Conservation (phyloP, 2,888 invertebrate species). For the Argyresthia albistria region DNA sequence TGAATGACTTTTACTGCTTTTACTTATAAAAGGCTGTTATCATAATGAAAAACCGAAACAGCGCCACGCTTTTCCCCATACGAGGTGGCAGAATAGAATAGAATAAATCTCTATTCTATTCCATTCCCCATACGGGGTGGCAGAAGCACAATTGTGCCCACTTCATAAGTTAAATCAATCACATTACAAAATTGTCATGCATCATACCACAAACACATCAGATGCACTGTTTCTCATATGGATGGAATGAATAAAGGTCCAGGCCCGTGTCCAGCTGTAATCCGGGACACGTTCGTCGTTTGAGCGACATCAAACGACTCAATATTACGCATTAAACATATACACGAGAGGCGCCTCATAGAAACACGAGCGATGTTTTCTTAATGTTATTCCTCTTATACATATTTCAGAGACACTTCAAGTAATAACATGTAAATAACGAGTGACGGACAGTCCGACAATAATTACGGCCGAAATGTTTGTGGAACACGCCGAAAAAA, state of each 20-base stretch:
- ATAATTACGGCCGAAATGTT: neutral
- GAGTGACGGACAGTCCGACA: conserved; percentile 11
- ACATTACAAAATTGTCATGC: too few relatives aligned
- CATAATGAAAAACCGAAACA: too few relatives aligned
- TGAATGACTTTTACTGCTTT: too few relatives aligned
- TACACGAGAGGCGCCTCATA: conserved; percentile 29
- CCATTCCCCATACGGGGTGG: too few relatives aligned
- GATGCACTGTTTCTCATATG: too few relatives aligned
- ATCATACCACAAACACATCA: too few relatives aligned
- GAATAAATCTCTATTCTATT: too few relatives aligned
- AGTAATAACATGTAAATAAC: conserved; percentile 55
- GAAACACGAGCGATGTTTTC: conserved; percentile 47
- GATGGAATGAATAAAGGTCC: neutral
- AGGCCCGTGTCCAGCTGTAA: conserved; percentile 21
- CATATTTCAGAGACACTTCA: conserved; percentile 43
- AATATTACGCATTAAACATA: conserved; percentile 60
- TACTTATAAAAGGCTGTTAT: too few relatives aligned
- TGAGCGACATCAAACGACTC: conserved; percentile 43
- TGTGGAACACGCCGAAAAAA: neutral
- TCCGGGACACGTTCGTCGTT: conserved; percentile 30
- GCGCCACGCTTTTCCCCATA: too few relatives aligned
- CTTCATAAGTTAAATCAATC: too few relatives aligned
- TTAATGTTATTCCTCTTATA: conserved; percentile 58
- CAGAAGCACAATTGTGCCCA: too few relatives aligned
- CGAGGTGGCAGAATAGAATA: too few relatives aligned